A percentile compares a stretch with the other conserved stretches of the same genome.
These are phyloP conservation scores for Rhagophthalmus giganteus DNA, from an alignment of 2,888 invertebrate genomes.

Conservation along the genomic window DNA sequence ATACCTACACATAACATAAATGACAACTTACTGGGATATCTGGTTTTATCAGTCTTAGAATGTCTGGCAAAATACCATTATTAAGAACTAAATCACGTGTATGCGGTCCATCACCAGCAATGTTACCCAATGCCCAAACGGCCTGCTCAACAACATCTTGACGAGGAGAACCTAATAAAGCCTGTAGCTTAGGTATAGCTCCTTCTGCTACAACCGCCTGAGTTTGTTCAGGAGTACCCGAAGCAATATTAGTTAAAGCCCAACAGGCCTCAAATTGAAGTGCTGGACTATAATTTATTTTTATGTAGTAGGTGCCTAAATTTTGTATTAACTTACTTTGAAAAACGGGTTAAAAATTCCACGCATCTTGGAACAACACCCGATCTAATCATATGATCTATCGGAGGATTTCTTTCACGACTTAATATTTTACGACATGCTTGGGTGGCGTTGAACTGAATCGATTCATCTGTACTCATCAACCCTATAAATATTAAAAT, in stretches of 20 bases:
- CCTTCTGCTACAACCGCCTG: conserved; percentile 81
- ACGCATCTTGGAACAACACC: conserved; percentile 86
- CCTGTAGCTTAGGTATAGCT: conserved; percentile 82
- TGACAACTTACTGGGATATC: conserved; percentile 64
- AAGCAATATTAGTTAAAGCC: conserved; percentile 97
- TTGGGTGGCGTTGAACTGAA: conserved; percentile 73
- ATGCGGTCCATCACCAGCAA: conserved; percentile 85
- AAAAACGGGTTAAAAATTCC: conserved; percentile 69
- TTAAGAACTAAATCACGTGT: conserved; percentile 81
- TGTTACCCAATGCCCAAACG: conserved; percentile 99
- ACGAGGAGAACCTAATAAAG: conserved; percentile 68
- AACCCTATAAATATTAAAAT: conserved; percentile 59
- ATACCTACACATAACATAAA: no score
- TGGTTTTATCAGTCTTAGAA: conserved; percentile 68
- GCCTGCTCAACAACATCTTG: conserved; percentile 84
- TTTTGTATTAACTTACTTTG: no score
- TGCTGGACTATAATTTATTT: conserved; percentile 60
- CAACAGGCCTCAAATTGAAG: conserved; percentile 96
- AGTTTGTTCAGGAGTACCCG: conserved; percentile 91
- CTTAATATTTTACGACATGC: conserved; percentile 87
- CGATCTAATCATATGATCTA: conserved; percentile 78
- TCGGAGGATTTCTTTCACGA: conserved; percentile 87
- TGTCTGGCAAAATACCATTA: conserved; percentile 70
- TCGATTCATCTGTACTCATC: conserved; percentile 63
- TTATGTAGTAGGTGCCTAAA: conserved; percentile 13